Percentiles rank a stretch among this genome's conserved stretches.
These are phyloP conservation scores for Onychomys torridus DNA, from an alignment of 2,797 vertebrate species.

Conservation along the genomic window DNA sequence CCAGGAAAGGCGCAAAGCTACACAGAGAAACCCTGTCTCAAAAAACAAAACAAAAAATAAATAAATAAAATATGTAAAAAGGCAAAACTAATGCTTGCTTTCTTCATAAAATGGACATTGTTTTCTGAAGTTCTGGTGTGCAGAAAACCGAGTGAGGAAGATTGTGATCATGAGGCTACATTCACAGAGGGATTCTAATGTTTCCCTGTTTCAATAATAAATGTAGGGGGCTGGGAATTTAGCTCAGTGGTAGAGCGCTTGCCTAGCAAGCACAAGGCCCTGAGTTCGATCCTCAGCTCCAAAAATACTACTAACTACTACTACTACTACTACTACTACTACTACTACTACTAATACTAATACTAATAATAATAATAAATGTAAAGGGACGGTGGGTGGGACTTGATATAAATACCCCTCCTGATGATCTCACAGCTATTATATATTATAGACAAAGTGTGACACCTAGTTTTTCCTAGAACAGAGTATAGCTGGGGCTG, in stretches of 20 bases:
- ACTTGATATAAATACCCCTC: conserved; percentile 82
- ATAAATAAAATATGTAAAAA: conserved; percentile 36
- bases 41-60: too few species aligned
- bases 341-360: too few species aligned
- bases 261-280: too few species aligned
- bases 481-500: conserved; percentile 29
- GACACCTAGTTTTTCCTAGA: conserved; percentile 81
- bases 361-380: background rate
- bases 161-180: too few species aligned
- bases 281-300: too few species aligned
- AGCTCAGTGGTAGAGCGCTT: too few species aligned
- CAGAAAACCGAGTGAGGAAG: background rate
- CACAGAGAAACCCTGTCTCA: too few species aligned
- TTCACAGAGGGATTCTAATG: too few species aligned
- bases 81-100: conserved; percentile 89
- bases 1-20: too few species aligned
- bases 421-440: conserved; percentile 85
- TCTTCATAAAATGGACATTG: conserved; percentile 86
- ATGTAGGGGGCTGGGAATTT: background rate
- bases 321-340: too few species aligned
- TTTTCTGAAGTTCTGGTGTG: background rate
- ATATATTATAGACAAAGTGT: background rate
- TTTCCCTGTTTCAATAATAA: background rate
- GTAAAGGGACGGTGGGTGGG: background rate
- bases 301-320: too few species aligned